Conservation (phyloP, 2,113 vertebrate species). For the Xerus inauris region DNA sequence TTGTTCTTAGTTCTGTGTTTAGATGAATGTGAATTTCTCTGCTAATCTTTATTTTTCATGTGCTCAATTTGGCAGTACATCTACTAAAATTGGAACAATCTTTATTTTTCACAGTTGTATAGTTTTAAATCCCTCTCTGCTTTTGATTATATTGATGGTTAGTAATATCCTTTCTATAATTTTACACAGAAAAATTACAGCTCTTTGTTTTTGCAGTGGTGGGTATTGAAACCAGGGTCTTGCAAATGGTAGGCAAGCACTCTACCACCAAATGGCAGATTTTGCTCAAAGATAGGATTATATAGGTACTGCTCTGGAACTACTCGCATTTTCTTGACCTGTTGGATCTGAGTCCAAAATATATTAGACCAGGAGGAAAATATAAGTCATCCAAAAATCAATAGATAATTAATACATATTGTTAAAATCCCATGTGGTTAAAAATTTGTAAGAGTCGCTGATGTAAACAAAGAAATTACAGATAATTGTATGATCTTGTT, state of each 20-base stretch:
- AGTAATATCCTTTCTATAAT: not conserved
- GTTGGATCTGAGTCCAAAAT: slow-evolving; percentile 7
- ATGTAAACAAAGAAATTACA: slow-evolving; percentile 43
- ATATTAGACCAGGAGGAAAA: not conserved
- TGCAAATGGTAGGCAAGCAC: no score
- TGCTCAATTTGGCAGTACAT: no score
- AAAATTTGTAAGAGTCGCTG: slow-evolving; percentile 5
- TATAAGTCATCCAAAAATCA: not conserved
- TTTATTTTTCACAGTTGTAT: not conserved
- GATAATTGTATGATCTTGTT: not conserved
- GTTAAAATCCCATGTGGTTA: slow-evolving; percentile 52
- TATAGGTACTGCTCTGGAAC: not conserved
- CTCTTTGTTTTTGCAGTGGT: no score
- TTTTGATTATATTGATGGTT: slow-evolving; percentile 24
- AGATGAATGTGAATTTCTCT: not conserved
- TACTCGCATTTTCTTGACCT: not conserved
- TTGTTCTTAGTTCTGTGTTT: slow-evolving; percentile 46
- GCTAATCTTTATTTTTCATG: not conserved
- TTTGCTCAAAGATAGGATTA: slow-evolving; percentile 27
- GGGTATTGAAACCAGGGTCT: no score
- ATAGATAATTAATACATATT: slow-evolving; percentile 2
- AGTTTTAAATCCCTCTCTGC: not conserved
- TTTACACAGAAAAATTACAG: not conserved
- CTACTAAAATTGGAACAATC: no score
- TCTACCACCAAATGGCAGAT: not conserved